phyloP scores from a whole-genome alignment of 2,113 vertebrate species.

The Coreoperca whiteheadi region DNA sequence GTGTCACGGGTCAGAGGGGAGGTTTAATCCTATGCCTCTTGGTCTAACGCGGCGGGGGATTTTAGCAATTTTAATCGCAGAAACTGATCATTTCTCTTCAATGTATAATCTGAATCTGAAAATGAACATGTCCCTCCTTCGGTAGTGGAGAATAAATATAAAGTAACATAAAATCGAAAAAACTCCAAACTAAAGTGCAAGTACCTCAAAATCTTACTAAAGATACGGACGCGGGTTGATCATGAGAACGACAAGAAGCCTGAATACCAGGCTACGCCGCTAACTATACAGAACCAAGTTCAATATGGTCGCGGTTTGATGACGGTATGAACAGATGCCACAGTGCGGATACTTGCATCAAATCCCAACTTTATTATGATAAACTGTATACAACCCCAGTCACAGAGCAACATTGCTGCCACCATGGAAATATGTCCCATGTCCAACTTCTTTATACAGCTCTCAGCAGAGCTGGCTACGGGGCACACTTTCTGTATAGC shows the following conservation, averaged over 20 bases:
- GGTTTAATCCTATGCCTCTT: background rate
- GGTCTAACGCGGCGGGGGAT: background rate
- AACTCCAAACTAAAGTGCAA: too few species aligned
- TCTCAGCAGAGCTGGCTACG: constrained; percentile 27
- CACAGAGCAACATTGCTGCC: constrained; percentile 31
- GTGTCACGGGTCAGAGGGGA: background rate
- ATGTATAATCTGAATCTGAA: too few species aligned
- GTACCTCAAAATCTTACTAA: background rate
- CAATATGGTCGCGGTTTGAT: background rate
- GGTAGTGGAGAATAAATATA: too few species aligned
- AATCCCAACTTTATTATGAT: constrained; percentile 66
- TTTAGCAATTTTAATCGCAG: too few species aligned
- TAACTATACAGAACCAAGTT: background rate
- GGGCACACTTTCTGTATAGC: constrained; percentile 17
- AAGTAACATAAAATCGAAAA: too few species aligned
- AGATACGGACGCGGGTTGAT: background rate
- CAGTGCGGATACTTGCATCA: background rate
- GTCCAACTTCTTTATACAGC: constrained; percentile 9
- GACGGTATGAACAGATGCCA: background rate
- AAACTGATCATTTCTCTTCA: too few species aligned
- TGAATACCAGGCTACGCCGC: background rate
- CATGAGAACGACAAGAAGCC: background rate
- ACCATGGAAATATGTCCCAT: constrained; percentile 12
- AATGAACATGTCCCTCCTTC: too few species aligned
- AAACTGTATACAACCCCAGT: constrained; percentile 35